Percentiles rank a stretch among this genome's conserved stretches.
Evolutionary conservation across 2,888 invertebrate species (phyloP).

Genomic region (Agrochola macilenta): DNA sequence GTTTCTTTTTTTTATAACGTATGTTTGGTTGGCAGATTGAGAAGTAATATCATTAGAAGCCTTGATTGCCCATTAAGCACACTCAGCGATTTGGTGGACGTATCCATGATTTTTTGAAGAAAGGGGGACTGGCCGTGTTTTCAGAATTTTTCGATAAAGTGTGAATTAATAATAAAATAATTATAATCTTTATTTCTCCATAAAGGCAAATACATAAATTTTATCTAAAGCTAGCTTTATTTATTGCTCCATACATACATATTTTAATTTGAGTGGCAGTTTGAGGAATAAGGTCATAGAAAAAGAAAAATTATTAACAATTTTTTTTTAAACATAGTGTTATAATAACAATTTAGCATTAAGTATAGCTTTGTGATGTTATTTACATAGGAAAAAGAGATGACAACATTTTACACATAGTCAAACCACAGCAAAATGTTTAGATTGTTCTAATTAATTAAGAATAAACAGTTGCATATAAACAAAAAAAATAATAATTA

Average conservation of each 20-base stretch:
- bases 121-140: neutral
- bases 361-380: no score
- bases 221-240: no score
- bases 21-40: neutral
- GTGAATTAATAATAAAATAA: no score
- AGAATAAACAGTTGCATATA: no score
- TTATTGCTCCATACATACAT: no score
- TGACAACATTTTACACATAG: neutral
- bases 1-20: neutral
- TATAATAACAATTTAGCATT: no score
- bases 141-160: neutral
- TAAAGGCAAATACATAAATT: no score
- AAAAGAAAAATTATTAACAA: neutral
- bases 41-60: neutral
- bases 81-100: conserved; percentile 64
- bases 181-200: no score
- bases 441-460: neutral
- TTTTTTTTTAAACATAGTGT: no score
- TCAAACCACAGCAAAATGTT: neutral
- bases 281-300: neutral
- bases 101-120: conserved; percentile 36
- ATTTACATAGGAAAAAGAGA: neutral
- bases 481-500: no score
- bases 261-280: neutral
- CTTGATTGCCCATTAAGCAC: conserved; percentile 69